Conservation (phyloP, 2,888 invertebrate genomes). For the Palloptera scutellata region DNA sequence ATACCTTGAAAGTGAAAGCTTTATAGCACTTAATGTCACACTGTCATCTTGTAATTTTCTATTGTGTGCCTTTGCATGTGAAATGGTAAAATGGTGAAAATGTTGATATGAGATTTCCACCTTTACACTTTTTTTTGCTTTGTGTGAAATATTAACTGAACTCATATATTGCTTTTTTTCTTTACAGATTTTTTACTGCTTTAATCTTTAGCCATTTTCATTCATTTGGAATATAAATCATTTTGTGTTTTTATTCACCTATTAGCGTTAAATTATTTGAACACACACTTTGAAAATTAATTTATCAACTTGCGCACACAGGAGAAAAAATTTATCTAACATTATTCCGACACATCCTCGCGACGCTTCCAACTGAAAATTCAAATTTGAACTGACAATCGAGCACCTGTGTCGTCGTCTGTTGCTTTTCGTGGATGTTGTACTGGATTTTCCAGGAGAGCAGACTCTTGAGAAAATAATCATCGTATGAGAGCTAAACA, state of each 20-base stretch:
- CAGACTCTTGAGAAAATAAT: slow-evolving; percentile 9
- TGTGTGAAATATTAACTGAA: slow-evolving; percentile 9
- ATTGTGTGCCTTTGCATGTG: slow-evolving; percentile 10
- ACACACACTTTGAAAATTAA: background rate
- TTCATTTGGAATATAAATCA: slow-evolving; percentile 19
- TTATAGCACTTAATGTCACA: slow-evolving; percentile 19
- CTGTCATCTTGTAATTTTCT: slow-evolving; percentile 11
- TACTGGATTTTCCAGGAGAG: slow-evolving; percentile 47
- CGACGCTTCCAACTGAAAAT: slow-evolving; percentile 51
- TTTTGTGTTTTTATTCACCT: slow-evolving; percentile 11
- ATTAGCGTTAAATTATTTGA: background rate
- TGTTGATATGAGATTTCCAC: slow-evolving; percentile 32
- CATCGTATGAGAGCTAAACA: slow-evolving; percentile 7
- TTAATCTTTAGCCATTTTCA: slow-evolving; percentile 18
- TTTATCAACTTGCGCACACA: background rate
- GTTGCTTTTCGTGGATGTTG: slow-evolving; percentile 30
- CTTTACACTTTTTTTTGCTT: slow-evolving; percentile 35
- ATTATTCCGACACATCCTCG: slow-evolving; percentile 25
- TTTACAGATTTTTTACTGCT: slow-evolving; percentile 14
- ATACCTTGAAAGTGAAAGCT: slow-evolving; percentile 8
- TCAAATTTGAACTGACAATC: slow-evolving; percentile 50
- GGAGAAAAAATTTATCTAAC: no score
- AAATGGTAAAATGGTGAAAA: slow-evolving; percentile 16
- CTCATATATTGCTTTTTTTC: slow-evolving; percentile 9
- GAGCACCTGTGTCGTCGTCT: slow-evolving; percentile 26